Percentiles rank a stretch among this genome's conserved stretches.
These are phyloP conservation scores for Trissonchulus latispiculum DNA, from an alignment of 2,888 invertebrate species.

Conservation along the genomic window DNA sequence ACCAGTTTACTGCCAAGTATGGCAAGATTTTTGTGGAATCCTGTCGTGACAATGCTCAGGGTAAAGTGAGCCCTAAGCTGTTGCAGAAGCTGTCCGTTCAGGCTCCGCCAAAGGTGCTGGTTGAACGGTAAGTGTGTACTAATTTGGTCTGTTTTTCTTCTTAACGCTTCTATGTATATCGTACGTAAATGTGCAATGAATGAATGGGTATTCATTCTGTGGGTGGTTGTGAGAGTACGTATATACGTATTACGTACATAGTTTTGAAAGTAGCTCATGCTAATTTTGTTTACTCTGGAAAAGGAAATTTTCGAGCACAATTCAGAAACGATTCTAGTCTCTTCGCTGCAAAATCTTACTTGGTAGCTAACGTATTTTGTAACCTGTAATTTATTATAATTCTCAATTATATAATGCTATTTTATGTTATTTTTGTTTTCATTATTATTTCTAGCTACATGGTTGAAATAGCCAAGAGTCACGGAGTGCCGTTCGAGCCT, in stretches of 20 bases:
- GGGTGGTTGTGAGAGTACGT: no score
- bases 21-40: constrained; percentile 84
- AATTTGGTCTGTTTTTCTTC: no score
- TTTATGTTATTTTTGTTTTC: background rate
- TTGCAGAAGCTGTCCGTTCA: constrained; percentile 85
- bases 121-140: constrained; percentile 73
- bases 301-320: no score
- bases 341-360: no score
- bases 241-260: no score
- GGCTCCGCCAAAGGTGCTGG: constrained; percentile 83
- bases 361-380: background rate
- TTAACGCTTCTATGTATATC: no score
- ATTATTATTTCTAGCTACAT: constrained; percentile 50
- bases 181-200: no score
- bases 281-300: no score
- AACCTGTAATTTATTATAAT: background rate
- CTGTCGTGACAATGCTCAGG: constrained; percentile 67
- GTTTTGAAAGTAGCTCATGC: no score
- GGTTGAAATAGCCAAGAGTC: constrained; percentile 90
- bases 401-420: background rate
- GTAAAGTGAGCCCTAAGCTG: constrained; percentile 76
- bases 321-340: no score
- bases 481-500: constrained; percentile 84
- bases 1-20: constrained; percentile 79
- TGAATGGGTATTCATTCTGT: no score